Evolutionary conservation across 2,113 vertebrate genomes (phyloP).

Genomic region (Seriola rivoliana): DNA sequence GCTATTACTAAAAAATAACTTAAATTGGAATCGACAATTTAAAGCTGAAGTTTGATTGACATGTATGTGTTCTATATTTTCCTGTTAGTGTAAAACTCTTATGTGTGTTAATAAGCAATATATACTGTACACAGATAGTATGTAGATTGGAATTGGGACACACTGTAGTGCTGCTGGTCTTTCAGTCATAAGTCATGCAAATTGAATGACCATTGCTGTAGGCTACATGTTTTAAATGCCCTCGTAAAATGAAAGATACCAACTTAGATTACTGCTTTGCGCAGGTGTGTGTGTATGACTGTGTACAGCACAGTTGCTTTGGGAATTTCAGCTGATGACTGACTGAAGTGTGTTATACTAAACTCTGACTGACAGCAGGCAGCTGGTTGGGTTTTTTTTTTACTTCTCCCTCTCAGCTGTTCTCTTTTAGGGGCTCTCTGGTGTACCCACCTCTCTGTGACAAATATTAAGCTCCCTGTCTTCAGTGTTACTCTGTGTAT

Average conservation of each 20-base stretch:
- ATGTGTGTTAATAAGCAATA: not conserved
- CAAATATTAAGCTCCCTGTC: not conserved
- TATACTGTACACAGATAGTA: not conserved
- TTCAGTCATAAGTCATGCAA: not conserved
- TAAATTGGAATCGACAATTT: too few relatives aligned
- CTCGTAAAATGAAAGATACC: not conserved
- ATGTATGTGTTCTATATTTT: not conserved
- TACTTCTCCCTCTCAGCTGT: slow-evolving; percentile 22
- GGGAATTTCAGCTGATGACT: slow-evolving; percentile 2
- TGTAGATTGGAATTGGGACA: not conserved
- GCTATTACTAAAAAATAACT: too few relatives aligned
- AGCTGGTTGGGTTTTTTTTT: slow-evolving; percentile 40
- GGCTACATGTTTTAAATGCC: not conserved
- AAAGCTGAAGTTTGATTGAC: not conserved
- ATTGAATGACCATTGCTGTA: not conserved
- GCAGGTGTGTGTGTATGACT: not conserved
- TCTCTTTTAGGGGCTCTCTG: not conserved
- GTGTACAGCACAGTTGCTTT: not conserved
- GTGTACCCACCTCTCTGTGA: not conserved
- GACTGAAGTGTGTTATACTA: not conserved
- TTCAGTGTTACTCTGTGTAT: not conserved
- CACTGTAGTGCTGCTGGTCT: not conserved
- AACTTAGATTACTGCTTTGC: not conserved
- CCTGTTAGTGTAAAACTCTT: not conserved
- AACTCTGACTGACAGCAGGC: slow-evolving; percentile 49